Conservation (phyloP, 2,113 vertebrate genomes). For the Eptatretus burgeri region DNA sequence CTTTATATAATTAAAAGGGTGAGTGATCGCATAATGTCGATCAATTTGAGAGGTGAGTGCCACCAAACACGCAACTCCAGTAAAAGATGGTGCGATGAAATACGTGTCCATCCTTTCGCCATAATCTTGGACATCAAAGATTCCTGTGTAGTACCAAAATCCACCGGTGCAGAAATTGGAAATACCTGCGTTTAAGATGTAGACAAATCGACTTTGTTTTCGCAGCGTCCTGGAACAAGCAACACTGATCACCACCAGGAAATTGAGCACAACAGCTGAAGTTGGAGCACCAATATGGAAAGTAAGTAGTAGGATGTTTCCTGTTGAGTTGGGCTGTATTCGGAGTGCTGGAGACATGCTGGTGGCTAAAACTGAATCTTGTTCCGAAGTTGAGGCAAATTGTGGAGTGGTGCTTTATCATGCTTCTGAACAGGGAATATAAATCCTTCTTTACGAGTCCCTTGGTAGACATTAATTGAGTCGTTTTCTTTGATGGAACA, state of each 20-base stretch:
- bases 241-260: neutral
- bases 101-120: neutral
- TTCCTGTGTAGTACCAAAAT: conserved; percentile 1
- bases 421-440: no score
- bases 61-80: neutral
- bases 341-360: neutral
- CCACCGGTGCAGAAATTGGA: neutral
- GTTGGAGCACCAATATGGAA: neutral
- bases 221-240: neutral
- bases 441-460: no score
- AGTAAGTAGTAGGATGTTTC: neutral
- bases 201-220: conserved; percentile 3
- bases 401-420: no score
- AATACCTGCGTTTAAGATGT: neutral
- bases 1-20: neutral
- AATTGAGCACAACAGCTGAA: neutral
- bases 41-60: neutral
- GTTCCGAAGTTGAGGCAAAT: no score
- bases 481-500: no score
- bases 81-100: conserved; percentile 1
- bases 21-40: conserved; percentile 2
- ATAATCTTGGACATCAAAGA: conserved; percentile 4
- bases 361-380: no score
- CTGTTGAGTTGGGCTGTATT: neutral
- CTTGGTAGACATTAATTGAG: no score